Base-by-base conservation (phyloP, 2,888 invertebrate genomes). In the Andrena haemorrhoa region DNA sequence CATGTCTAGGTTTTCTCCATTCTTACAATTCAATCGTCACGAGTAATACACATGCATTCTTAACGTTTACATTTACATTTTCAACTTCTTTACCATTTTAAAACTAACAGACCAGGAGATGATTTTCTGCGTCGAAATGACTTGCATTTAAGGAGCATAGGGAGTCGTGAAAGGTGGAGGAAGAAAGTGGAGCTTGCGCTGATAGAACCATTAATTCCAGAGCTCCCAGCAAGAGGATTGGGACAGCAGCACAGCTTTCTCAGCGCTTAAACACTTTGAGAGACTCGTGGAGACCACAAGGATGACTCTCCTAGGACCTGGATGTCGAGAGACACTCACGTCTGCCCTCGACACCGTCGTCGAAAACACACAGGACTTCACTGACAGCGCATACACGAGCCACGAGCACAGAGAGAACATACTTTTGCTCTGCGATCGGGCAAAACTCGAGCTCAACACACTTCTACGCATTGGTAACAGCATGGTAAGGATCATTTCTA, bases 381-480 rank as follows among this genome's bases (percentile, higher is more conserved):
- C 99, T 71, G 99, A 99, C 95, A 99, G 99, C 87, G 99, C 99
- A 86, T 99, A 99, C 95, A 99, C 99, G 83, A 97, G 97, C 89
- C 99, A 99, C 94, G 98, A 98, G 93, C 98, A 99, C 94, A 96
- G 99, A 84, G 98, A 99, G 94, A 97, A 98, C 93, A 99, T 99
- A 93, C 95, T 99, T 82, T 96, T 98, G 91, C 95, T 96, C 71
- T 96, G 98, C 92, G 98, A 99, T 94, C 96, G 98, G 91, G 97
- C 98, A 92, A 97, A 98, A 92, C 96, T 97, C 92, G 98, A 99
- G 95, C 95, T 99, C 91, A 98, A 98, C 94, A 97, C 98, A 94
- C 96, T 99, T 80, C 95, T 99, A 85, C 96, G 98, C 91, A 96
- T 97, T 87, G 97, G 98, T 82, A 96, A 97, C 86, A 97, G 96